Evolutionary conservation across 2,113 vertebrate genomes (phyloP), one percentile per base, ranked within the genome.

Genomic region (Campylorhamphus procurvoides): DNA sequence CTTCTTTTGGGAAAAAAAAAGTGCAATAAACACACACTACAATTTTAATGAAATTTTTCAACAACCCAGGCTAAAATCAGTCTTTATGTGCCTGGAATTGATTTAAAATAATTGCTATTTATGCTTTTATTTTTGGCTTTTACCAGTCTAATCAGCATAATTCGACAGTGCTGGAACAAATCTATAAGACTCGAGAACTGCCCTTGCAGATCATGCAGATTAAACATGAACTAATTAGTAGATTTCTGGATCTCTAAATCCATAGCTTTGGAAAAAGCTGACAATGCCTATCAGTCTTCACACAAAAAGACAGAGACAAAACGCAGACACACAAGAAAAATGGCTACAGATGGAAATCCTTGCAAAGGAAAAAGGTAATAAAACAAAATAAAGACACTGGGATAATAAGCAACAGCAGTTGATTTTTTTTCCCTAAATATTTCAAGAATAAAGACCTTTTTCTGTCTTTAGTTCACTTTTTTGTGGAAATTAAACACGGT

Each of bases 91-190:
- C 87, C 93, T 78, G 52, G 92, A 94, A 85, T 94, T 93, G 86
- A 83, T 95, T 94, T 90, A 37, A 91, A 96, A 93, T 90, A 95
- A 94, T 95, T 94, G 87, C 85, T 93, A 68, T 74, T 93, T 97
- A 81, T 96, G 79, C 27, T n/a, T 22, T 64, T 49, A 56, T 69
- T 64, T 56, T 89, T 74, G 69, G 77, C 64, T 87, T 94, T 90
- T 90, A 62, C 91, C 91, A 91, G 67, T 73, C 74, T 85, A 74
- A 95, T 96, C 93, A 93, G 75, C 90, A 80, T 96, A 90, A 90
- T 91, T 91, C 71, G 58, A 25, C 63, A 90, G 63, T 73, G 56
- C 75, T 91, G 87, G 73, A 93, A 86, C 83, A 94, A 80, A 77
- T 90, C n/a, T 74, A 50, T 63, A 75, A 60, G 72, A 37, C 75